Base-by-base conservation (phyloP, 2,888 invertebrate genomes). In the Acleris cristana region DNA sequence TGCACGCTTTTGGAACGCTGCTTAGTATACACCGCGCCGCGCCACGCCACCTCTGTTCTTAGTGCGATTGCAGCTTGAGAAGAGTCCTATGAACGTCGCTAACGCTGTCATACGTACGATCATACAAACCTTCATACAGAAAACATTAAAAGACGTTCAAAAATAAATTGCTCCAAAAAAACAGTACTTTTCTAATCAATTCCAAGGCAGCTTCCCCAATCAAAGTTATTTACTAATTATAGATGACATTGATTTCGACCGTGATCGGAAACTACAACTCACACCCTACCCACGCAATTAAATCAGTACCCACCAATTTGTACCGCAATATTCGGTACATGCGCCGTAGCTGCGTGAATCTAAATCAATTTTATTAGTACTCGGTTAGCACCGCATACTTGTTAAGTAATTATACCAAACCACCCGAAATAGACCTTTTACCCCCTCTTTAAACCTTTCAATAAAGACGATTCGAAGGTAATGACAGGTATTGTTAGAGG, bases 291-390 rank as follows among this genome's bases (percentile, higher is more conserved):
- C 26, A 51, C 19, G 44, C 57, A 57, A 67, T 67, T 53, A 67
- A 48, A 62, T 14, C 26, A 34, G 19, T 57, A 57, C 45, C 61
- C n/a, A 52, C 61, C 61, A 62, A 66, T 66, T 66, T 66, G 65
- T 56, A 56, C 54, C 18, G 30, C 48, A 18, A 48, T 48, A 57
- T 48, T 53, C 40, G n/a, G 48, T 61, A 51, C 48, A n/a, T 73
- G 71, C 76, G 74, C 72, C 73, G 84, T 81, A 76, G 79, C 79
- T 83, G 76, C 71, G 79, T 82, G 79, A 82, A 87, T 89, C 85
- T 90, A 90, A 90, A 89, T 89, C 88, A 90, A 90, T 90, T 89
- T 89, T 85, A 88, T 87, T 87, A 83, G 80, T 74, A 77, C 79
- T 77, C 73, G 71, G 72, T 74, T 79, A 82, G 79, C 84, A 78